phyloP scores from a whole-genome alignment of 2,888 invertebrate genomes.

The Pocota personata region DNA sequence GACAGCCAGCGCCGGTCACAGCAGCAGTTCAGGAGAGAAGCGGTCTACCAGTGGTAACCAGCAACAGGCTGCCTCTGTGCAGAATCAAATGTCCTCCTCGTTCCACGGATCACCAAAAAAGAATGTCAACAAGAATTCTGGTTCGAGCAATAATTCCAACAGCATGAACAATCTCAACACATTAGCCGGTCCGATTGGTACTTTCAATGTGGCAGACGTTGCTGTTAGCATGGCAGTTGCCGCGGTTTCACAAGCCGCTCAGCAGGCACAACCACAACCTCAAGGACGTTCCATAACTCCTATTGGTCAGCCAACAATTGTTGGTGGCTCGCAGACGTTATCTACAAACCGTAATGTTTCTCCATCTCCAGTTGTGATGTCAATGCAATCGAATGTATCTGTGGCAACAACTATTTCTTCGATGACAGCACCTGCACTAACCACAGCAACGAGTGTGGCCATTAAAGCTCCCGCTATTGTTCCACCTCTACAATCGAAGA shows the following conservation, averaged over 20 bases:
- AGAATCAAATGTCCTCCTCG: slow-evolving; percentile 64
- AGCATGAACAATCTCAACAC: slow-evolving; percentile 76
- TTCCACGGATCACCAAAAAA: slow-evolving; percentile 69
- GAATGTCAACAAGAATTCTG: slow-evolving; percentile 36
- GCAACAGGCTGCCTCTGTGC: slow-evolving; percentile 65
- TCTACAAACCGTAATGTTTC: slow-evolving; percentile 71
- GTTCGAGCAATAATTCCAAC: slow-evolving; percentile 52
- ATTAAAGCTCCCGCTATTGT: slow-evolving; percentile 78
- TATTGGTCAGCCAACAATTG: slow-evolving; percentile 79
- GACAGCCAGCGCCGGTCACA: slow-evolving; percentile 81
- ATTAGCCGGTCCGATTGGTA: slow-evolving; percentile 81
- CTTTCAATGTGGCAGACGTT: slow-evolving; percentile 82
- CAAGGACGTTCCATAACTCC: slow-evolving; percentile 79
- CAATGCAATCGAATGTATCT: slow-evolving; percentile 80
- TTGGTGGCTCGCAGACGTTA: not conserved
- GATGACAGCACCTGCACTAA: slow-evolving; percentile 67
- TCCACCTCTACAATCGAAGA: slow-evolving; percentile 79
- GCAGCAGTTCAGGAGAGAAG: slow-evolving; percentile 73
- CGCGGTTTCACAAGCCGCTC: slow-evolving; percentile 75
- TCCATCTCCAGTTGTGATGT: slow-evolving; percentile 76
- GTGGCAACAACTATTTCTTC: slow-evolving; percentile 52
- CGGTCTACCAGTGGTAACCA: slow-evolving; percentile 28
- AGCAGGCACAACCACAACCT: slow-evolving; percentile 68
- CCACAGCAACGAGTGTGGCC: slow-evolving; percentile 56
- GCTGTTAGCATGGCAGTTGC: slow-evolving; percentile 80